A percentile compares a stretch with the other conserved stretches of the same genome.
Conservation (phyloP, 2,113 vertebrate species). For the Oncorhynchus masou region DNA sequence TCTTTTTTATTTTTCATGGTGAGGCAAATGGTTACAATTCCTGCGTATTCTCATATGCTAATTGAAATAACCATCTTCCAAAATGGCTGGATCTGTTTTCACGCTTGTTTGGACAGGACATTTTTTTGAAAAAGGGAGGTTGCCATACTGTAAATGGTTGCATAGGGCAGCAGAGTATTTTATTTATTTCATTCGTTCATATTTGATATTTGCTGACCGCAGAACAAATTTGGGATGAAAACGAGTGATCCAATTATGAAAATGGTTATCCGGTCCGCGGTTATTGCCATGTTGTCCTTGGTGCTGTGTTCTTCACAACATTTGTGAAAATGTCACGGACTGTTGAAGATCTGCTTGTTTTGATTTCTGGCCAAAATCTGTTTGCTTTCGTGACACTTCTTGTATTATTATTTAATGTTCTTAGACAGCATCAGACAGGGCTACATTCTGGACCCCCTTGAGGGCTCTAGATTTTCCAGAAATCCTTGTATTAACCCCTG, state of each 20-base stretch:
- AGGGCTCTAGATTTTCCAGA: constrained; percentile 32
- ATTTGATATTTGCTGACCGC: background rate
- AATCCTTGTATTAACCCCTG: constrained; percentile 42
- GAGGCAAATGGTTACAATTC: constrained; percentile 21
- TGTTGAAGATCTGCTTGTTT: background rate
- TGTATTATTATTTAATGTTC: constrained; percentile 26
- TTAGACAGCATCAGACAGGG: constrained; percentile 3
- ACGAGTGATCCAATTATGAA: background rate
- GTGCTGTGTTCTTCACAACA: background rate
- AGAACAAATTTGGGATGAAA: background rate
- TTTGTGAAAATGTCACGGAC: background rate
- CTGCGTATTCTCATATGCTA: constrained; percentile 30
- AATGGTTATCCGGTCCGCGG: background rate
- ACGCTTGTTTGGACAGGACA: background rate
- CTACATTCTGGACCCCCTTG: background rate
- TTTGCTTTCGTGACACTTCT: constrained; percentile 9
- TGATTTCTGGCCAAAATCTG: background rate
- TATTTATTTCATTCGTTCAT: background rate
- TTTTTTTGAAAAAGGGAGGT: background rate
- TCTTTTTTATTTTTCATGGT: constrained; percentile 36
- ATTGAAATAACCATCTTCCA: constrained; percentile 22
- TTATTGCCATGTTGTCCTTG: background rate
- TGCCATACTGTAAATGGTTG: background rate
- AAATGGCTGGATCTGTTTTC: constrained; percentile 7
- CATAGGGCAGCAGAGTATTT: background rate